Conservation (phyloP, 2,113 vertebrate genomes). For the Malurus cyaneus region DNA sequence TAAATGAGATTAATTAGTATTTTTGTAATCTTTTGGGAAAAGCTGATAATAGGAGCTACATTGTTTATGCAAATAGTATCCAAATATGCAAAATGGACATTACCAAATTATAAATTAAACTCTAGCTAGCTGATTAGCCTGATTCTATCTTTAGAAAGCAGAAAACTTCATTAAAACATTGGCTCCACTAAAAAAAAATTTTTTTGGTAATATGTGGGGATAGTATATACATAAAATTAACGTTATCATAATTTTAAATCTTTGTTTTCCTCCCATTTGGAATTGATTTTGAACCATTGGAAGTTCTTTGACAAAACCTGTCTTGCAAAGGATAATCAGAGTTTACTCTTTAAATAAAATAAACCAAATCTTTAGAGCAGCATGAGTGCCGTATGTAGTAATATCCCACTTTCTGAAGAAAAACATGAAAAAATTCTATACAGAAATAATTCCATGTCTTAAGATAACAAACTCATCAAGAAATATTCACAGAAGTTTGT, state of each 20-base stretch:
- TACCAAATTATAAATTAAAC: conserved; percentile 66
- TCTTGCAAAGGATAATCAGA: background rate
- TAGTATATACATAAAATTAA: background rate
- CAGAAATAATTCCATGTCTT: background rate
- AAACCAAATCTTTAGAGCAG: background rate
- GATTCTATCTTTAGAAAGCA: conserved; percentile 49
- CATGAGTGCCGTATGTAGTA: background rate
- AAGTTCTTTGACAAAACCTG: background rate
- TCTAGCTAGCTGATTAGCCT: conserved; percentile 64
- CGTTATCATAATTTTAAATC: background rate
- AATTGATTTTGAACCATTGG: background rate
- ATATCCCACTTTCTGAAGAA: background rate
- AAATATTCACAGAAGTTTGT: background rate
- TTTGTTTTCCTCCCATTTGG: background rate
- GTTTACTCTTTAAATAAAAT: background rate
- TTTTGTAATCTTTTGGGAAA: conserved; percentile 71
- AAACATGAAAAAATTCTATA: background rate
- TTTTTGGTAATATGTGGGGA: background rate
- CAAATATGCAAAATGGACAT: conserved; percentile 67
- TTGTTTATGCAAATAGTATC: conserved; percentile 69
- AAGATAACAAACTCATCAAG: background rate
- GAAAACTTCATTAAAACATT: conserved; percentile 32
- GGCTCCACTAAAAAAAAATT: background rate
- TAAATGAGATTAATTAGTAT: conserved; percentile 71
- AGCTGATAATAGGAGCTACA: conserved; percentile 60